Evolutionary conservation across 2,797 vertebrate genomes (phyloP).

Genomic region (Galago senegalensis): DNA sequence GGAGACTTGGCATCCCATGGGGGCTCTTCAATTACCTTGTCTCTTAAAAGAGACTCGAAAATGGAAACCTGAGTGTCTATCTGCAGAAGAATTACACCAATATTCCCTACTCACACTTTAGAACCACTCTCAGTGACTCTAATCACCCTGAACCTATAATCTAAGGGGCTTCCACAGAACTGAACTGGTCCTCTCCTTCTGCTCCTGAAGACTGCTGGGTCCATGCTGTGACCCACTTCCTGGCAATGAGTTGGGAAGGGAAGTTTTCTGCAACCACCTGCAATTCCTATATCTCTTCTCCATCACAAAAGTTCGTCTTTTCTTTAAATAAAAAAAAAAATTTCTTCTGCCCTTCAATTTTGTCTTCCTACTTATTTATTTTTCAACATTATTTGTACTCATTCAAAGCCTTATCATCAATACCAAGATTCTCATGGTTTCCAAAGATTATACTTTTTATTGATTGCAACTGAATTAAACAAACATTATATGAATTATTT

Average conservation of each 20-base stretch:
- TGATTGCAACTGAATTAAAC: neutral
- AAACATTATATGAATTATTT: neutral
- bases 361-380: neutral
- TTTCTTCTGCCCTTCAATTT: neutral
- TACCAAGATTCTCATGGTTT: neutral
- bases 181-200: neutral
- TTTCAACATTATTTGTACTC: neutral
- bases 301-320: neutral
- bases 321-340: neutral
- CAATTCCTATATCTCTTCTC: neutral
- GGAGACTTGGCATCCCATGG: neutral
- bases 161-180: neutral
- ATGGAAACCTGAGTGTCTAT: neutral
- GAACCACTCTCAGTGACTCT: neutral
- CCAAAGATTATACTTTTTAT: neutral
- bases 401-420: neutral
- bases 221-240: neutral
- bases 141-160: neutral
- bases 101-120: neutral
- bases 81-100: neutral
- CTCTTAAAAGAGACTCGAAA: constrained; percentile 1
- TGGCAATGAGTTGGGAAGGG: neutral
- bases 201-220: neutral
- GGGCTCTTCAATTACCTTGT: neutral
- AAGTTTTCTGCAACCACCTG: neutral